These are phyloP conservation scores for Clistopyga incitator DNA, from an alignment of 2,888 invertebrate genomes.

Conservation along the genomic window DNA sequence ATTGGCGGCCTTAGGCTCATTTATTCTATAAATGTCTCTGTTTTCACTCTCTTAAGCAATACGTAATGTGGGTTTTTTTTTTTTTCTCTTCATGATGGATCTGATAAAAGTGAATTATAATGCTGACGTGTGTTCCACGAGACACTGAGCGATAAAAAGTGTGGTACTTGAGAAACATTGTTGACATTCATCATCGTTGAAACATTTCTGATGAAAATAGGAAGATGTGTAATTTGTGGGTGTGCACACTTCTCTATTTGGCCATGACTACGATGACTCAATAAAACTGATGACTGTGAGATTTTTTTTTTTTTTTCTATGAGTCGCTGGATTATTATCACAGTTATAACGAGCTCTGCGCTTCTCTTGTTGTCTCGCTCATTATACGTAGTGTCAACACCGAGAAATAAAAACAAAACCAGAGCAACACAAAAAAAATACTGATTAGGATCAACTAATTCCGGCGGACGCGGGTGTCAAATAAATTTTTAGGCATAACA, in stretches of 20 bases:
- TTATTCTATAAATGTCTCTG: neutral
- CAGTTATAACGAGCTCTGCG: neutral
- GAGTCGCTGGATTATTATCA: neutral
- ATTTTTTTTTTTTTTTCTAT: conserved; percentile 14
- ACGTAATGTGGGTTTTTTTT: neutral
- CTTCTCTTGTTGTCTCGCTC: too few relatives aligned
- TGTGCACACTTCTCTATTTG: neutral
- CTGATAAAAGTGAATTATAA: neutral
- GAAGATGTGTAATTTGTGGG: neutral
- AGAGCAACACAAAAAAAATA: neutral
- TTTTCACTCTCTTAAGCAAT: neutral
- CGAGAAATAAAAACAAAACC: neutral
- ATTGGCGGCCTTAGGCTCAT: neutral
- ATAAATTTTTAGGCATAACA: too few relatives aligned
- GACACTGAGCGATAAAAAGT: neutral
- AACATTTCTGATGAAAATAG: conserved; percentile 16
- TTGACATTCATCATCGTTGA: neutral
- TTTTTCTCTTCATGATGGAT: neutral
- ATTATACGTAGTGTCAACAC: too few relatives aligned
- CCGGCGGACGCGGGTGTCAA: too few relatives aligned
- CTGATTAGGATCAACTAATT: neutral
- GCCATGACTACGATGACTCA: conserved; percentile 24
- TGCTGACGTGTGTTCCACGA: conserved; percentile 3
- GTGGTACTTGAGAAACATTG: neutral
- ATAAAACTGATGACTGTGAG: conserved; percentile 19